phyloP scores from a whole-genome alignment of 2,113 vertebrate species.

The Mionectes macconnelli region DNA sequence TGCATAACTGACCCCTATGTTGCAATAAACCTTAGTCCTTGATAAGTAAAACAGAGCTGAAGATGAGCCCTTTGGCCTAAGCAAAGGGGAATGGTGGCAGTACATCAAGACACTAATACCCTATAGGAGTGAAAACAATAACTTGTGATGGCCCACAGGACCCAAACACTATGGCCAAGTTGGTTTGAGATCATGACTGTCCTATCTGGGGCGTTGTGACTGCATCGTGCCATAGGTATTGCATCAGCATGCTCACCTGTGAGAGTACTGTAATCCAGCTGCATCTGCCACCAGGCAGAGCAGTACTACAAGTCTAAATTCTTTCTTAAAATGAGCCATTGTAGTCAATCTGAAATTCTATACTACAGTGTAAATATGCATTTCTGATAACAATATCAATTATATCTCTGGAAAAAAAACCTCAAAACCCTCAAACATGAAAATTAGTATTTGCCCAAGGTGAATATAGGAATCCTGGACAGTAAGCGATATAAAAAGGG shows the following conservation, averaged over 20 bases:
- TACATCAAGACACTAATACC: neutral
- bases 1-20: neutral
- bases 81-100: neutral
- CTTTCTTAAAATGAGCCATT: neutral
- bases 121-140: neutral
- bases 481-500: neutral
- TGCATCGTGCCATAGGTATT: neutral
- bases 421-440: neutral
- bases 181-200: neutral
- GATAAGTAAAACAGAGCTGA: neutral
- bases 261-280: neutral
- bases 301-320: neutral
- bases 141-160: neutral
- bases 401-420: neutral
- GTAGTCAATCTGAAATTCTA: neutral
- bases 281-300: neutral
- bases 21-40: neutral
- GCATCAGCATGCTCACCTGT: neutral
- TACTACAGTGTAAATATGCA: neutral
- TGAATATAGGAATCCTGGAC: neutral
- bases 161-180: accelerated
- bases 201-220: neutral
- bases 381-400: neutral
- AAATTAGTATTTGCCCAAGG: neutral
- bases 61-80: neutral